These are phyloP conservation scores for Vulpes ferrilata DNA, from an alignment of 2,113 vertebrate species.

Conservation along the genomic window DNA sequence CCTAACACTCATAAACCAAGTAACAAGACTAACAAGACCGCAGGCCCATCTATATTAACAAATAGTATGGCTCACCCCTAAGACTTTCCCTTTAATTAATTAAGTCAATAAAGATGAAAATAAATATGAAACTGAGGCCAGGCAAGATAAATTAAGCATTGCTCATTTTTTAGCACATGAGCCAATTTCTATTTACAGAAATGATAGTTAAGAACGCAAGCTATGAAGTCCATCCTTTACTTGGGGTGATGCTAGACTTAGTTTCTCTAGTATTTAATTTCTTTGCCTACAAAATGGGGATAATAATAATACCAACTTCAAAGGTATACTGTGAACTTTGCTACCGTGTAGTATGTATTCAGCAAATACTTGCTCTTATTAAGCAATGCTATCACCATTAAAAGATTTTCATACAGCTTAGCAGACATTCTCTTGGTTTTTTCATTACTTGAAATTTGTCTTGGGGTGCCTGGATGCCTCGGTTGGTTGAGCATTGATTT, in stretches of 20 bases:
- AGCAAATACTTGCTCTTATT: slow-evolving; percentile 7
- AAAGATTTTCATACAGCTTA: slow-evolving; percentile 45
- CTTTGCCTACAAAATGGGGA: slow-evolving; percentile 33
- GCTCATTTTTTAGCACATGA: background rate
- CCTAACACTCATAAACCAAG: slow-evolving; percentile 26
- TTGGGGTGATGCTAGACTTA: background rate
- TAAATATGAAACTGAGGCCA: slow-evolving; percentile 12
- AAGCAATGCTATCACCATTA: background rate
- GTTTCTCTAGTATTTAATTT: background rate
- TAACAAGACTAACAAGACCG: background rate
- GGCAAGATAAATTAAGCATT: background rate
- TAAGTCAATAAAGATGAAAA: background rate
- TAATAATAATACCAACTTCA: background rate
- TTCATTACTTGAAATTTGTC: slow-evolving; percentile 40
- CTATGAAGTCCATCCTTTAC: background rate
- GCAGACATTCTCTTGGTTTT: background rate
- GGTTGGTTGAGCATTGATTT: background rate
- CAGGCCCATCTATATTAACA: background rate
- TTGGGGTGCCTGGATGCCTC: background rate
- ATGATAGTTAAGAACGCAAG: background rate
- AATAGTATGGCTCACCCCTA: background rate
- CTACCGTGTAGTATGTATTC: background rate
- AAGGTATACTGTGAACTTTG: background rate
- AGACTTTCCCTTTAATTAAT: background rate
- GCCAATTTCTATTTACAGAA: background rate